Evolutionary conservation across 2,113 vertebrate species (phyloP), one percentile per base, ranked within the genome.

Genomic region (Barbus barbus): DNA sequence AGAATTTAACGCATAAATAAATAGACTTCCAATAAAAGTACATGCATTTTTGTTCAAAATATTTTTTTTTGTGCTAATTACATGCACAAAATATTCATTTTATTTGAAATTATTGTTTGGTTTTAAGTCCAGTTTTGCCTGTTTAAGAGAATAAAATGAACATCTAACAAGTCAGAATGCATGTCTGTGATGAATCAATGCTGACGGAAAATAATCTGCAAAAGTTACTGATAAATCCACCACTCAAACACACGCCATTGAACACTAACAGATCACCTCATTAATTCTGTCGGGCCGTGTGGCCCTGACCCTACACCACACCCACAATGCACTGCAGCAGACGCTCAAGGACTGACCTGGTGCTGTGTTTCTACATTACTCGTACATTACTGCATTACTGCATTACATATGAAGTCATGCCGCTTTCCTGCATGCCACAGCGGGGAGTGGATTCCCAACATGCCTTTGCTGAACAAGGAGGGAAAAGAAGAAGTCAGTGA

Each of bases 361-460:
- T 1, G 33, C 4, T 0, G 20, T 24, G 22, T 12, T 71, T n/a
- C 16, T 72, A 12, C 38, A 6, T 48, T 28, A 31, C 26, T 31
- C 31, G 2, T 51, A 51, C 46, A 4, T 48, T 48, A 16, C 44
- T 46, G 12, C 46, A 48, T 48, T 48, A 16, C 46, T 48, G 46
- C 14, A 18, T 51, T 51, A 51, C 3, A 14, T 36, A 33, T 9
- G 18, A 56, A 8, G 51, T 22, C 51, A 9, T 20, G 7, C 18
- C 7, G 20, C 53, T 56, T 56, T 7, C 48, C 31, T 31, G 28
- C 74, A 11, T 76, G 26, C 74, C 74, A 56, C 48, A 76, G 48
- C 28, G 48, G 74, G 74, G 74, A 76, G 74, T 36, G 48, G 28
- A 76, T n/a, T 76, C 74, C 74, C 74, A 33, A 48, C 48, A 76